Evolutionary conservation across 2,888 invertebrate species (phyloP).

Genomic region (Geotrupes spiniger): DNA sequence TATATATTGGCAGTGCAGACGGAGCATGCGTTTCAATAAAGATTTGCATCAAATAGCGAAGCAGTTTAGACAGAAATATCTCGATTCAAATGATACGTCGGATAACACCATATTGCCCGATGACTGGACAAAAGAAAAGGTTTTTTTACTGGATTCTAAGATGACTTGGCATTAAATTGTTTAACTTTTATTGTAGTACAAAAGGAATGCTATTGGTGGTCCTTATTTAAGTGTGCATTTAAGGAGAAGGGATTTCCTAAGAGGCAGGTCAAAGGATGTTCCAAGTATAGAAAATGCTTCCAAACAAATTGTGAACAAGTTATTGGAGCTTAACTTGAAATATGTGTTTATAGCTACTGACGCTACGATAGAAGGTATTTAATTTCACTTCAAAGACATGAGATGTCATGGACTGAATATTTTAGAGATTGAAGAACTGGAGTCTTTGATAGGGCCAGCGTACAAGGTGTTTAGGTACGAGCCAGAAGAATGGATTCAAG

Average conservation of each 20-base stretch:
- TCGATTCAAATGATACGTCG: slow-evolving; percentile 61
- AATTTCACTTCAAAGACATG: neutral
- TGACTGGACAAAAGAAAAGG: slow-evolving; percentile 63
- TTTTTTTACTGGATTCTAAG: slow-evolving; percentile 35
- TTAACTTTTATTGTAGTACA: slow-evolving; percentile 45
- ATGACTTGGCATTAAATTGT: too few species aligned
- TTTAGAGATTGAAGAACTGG: slow-evolving; percentile 54
- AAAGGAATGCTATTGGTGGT: slow-evolving; percentile 58
- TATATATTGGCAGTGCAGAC: slow-evolving; percentile 80
- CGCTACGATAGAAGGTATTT: slow-evolving; percentile 58
- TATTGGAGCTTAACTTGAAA: slow-evolving; percentile 57
- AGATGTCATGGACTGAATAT: slow-evolving; percentile 15
- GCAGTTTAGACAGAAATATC: slow-evolving; percentile 59
- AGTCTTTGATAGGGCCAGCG: slow-evolving; percentile 46
- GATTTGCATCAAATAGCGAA: slow-evolving; percentile 66
- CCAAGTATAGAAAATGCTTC: slow-evolving; percentile 78
- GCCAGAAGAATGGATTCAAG: slow-evolving; percentile 53
- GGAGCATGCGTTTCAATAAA: slow-evolving; percentile 87
- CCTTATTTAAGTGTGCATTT: slow-evolving; percentile 84
- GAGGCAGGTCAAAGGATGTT: slow-evolving; percentile 67
- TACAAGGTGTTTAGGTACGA: slow-evolving; percentile 45
- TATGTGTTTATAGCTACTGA: slow-evolving; percentile 85
- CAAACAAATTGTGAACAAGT: slow-evolving; percentile 63
- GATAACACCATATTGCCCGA: slow-evolving; percentile 60
- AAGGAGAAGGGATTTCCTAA: slow-evolving; percentile 83